Evolutionary conservation across 2,113 vertebrate genomes (phyloP).

Genomic region (Alosa alosa): DNA sequence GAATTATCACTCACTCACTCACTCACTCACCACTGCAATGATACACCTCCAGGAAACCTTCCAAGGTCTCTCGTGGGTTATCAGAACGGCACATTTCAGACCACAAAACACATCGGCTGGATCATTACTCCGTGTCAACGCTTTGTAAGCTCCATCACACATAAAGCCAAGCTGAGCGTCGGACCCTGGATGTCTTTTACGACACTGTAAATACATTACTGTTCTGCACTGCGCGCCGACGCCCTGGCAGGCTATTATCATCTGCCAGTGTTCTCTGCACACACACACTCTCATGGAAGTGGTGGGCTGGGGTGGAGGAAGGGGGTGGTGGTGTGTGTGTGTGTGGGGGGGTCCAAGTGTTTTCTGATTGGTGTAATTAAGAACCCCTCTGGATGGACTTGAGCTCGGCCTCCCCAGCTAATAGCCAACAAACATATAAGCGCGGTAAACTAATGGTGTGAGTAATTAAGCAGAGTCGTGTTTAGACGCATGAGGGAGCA

Average conservation of each 20-base stretch:
- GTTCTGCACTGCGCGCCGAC: slow-evolving; percentile 21
- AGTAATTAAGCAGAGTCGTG: slow-evolving; percentile 65
- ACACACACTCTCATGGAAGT: neutral
- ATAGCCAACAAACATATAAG: slow-evolving; percentile 67
- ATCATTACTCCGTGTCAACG: neutral
- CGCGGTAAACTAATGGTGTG: slow-evolving; percentile 71
- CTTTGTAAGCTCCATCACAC: neutral
- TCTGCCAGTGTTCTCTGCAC: neutral
- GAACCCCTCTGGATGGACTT: slow-evolving; percentile 54
- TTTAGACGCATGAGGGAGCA: slow-evolving; percentile 60
- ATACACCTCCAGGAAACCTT: neutral
- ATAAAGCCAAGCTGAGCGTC: neutral
- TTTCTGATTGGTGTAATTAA: slow-evolving; percentile 58
- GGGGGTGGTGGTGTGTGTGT: neutral
- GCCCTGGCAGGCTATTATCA: slow-evolving; percentile 17
- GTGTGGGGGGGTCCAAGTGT: neutral
- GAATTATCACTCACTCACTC: neutral
- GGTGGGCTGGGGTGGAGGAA: no score
- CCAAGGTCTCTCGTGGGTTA: neutral
- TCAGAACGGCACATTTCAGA: neutral
- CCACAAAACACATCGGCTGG: neutral
- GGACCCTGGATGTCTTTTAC: slow-evolving; percentile 24
- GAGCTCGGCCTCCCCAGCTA: slow-evolving; percentile 57
- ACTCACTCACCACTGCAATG: neutral
- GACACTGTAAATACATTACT: slow-evolving; percentile 48